Evolutionary conservation across 2,888 invertebrate species (phyloP).

Genomic region (Scaptomyza tumidula): DNA sequence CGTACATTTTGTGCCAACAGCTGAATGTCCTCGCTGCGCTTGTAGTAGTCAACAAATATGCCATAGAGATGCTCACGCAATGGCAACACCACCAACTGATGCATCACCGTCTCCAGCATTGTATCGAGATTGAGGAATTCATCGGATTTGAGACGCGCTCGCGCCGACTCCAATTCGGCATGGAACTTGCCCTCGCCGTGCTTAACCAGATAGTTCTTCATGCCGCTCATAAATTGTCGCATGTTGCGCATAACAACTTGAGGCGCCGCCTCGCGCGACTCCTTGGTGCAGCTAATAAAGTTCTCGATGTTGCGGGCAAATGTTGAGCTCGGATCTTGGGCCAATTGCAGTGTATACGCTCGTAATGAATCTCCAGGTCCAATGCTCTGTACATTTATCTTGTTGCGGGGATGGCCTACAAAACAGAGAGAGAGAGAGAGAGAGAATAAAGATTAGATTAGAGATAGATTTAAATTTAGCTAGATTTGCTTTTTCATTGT

Average conservation of each 20-base stretch:
- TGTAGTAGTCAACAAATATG: conserved; percentile 95
- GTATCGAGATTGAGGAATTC: conserved; percentile 98
- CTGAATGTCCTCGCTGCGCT: conserved; percentile 89
- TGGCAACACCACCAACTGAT: conserved; percentile 94
- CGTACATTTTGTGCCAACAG: conserved; percentile 86
- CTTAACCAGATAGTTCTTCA: conserved; percentile 98
- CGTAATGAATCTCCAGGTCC: conserved; percentile 90
- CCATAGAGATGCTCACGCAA: conserved; percentile 93
- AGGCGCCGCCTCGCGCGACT: conserved; percentile 94
- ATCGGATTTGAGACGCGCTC: conserved; percentile 90
- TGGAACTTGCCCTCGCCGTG: conserved; percentile 97
- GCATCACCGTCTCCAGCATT: conserved; percentile 97
- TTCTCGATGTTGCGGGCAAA: conserved; percentile 97
- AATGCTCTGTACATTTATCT: conserved; percentile 83
- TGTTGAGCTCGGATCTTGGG: conserved; percentile 93
- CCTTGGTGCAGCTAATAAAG: conserved; percentile 96
- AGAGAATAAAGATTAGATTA: neutral
- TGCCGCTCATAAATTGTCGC: conserved; percentile 98
- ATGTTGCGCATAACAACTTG: conserved; percentile 95
- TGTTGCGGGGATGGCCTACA: conserved; percentile 90
- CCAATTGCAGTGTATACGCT: conserved; percentile 91
- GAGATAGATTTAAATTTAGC: too few species aligned
- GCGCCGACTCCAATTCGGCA: conserved; percentile 90
- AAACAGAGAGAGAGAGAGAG: neutral
- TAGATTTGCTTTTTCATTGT: too few species aligned